A percentile compares a stretch with the other conserved stretches of the same genome.
These are phyloP conservation scores for Parnassius apollo DNA, from an alignment of 2,888 invertebrate genomes.

Conservation along the genomic window DNA sequence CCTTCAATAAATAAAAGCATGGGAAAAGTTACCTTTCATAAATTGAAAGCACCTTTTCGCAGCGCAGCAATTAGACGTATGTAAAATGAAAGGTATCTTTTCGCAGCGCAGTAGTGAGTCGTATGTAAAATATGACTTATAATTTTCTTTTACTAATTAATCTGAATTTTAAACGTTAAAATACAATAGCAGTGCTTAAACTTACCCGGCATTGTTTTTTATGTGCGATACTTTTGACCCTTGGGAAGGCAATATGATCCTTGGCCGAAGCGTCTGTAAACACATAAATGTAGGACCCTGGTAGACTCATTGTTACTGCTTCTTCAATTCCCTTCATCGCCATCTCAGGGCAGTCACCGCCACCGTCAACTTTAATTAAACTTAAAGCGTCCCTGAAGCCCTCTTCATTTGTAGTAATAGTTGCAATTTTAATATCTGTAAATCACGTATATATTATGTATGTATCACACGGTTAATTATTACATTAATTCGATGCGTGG, in stretches of 20 bases:
- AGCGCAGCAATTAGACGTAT: no score
- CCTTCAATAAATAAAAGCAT: no score
- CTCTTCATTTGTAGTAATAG: slow-evolving; percentile 40
- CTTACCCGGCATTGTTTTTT: slow-evolving; percentile 37
- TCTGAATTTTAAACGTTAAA: no score
- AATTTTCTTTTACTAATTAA: no score
- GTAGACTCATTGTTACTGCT: slow-evolving; percentile 46
- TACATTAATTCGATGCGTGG: background rate
- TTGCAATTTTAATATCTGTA: slow-evolving; percentile 38
- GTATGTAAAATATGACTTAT: no score
- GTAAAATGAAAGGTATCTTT: no score
- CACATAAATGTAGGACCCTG: slow-evolving; percentile 54
- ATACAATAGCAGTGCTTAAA: no score
- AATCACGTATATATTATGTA: slow-evolving; percentile 11
- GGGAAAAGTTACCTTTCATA: no score
- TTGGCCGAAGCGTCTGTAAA: slow-evolving; percentile 63
- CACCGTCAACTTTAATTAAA: slow-evolving; percentile 38
- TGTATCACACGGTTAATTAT: background rate
- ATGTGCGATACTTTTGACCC: slow-evolving; percentile 45
- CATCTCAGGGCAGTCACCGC: slow-evolving; percentile 54
- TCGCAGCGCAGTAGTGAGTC: no score
- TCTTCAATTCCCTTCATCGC: slow-evolving; percentile 53
- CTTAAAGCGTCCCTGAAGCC: slow-evolving; percentile 42
- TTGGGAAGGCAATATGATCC: slow-evolving; percentile 39
- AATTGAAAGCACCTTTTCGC: no score